phyloP scores from a whole-genome alignment of 2,888 invertebrate species.

The Tinea semifulvella region DNA sequence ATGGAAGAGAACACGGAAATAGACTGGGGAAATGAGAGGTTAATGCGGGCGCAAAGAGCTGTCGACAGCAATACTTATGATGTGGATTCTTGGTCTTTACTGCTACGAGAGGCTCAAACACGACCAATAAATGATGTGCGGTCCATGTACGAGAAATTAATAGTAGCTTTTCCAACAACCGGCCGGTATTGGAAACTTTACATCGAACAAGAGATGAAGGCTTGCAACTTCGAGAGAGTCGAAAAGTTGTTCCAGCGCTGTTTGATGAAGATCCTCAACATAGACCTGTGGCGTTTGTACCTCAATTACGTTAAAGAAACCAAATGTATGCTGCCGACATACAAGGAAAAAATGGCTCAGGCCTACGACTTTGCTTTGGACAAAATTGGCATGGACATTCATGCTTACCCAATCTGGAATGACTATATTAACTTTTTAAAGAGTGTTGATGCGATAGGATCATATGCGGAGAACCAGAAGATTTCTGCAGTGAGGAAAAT shows the following conservation, averaged over 20 bases:
- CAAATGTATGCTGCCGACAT: constrained; percentile 89
- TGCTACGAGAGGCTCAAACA: constrained; percentile 92
- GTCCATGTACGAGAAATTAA: constrained; percentile 92
- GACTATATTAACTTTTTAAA: constrained; percentile 98
- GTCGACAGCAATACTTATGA: constrained; percentile 92
- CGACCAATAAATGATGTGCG: constrained; percentile 90
- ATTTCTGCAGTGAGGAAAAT: constrained; percentile 98
- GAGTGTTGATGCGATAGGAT: constrained; percentile 95
- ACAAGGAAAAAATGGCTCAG: constrained; percentile 99
- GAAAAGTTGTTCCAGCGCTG: constrained; percentile 99
- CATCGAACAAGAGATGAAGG: constrained; percentile 98
- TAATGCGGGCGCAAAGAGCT: constrained; percentile 83
- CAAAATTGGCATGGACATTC: constrained; percentile 98
- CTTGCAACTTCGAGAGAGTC: constrained; percentile 96
- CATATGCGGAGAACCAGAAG: constrained; percentile 99
- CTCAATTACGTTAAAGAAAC: constrained; percentile 98
- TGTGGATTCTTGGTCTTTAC: constrained; percentile 97
- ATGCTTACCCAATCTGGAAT: constrained; percentile 96
- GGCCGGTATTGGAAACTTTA: constrained; percentile 99
- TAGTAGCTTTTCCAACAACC: constrained; percentile 93
- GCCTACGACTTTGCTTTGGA: constrained; percentile 99
- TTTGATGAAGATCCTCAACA: constrained; percentile 97
- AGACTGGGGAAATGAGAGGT: constrained; percentile 89
- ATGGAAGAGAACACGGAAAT: not conserved
- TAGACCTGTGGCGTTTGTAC: constrained; percentile 98